Evolutionary conservation across 2,797 vertebrate species (phyloP), one percentile per base, ranked within the genome.

Genomic region (Dipus sagitta): DNA sequence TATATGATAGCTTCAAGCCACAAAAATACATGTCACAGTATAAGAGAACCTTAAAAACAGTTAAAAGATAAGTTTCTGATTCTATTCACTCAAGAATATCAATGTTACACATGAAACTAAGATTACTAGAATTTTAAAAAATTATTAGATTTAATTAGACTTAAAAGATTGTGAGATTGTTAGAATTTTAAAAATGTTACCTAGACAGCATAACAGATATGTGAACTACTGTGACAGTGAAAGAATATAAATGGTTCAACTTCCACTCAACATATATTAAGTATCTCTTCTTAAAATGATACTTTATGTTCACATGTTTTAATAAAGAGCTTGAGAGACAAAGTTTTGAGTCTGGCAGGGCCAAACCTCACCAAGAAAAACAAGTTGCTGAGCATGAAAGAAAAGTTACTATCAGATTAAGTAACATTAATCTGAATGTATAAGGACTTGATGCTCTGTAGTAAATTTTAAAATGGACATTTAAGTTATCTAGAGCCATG

Each of bases 41-140:
- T 85, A 26, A 82, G 90, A 93, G 38, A 85, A 95, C 42, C 88
- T 70, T 93, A 95, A 62, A 96, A 91, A 97, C 95, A 96, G 77
- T 34, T 42, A 32, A 91, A 88, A 92, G 84, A 38, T 86, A 26
- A 78, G 81, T 4, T 75, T 70, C 62, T 68, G 65, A 86, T 62
- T 72, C 92, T 92, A 88, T 93, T 97, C 88, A 92, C 94, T 96
- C 71, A 79, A 93, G 93, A 97, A 97, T 93, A 92, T 23, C 96
- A 97, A 96, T 97, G 97, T 96, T 98, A 98, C 97, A 98, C 98
- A 96, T 97, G 93, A 97, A 96, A 0, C 0, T 93, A 91, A 93
- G 93, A 92, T 95, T 90, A 17, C 54, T 58, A 58, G 54, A 58
- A 17, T 58, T 58, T 6, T 2, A 58, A 58, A 58, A 58, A 17